Evolutionary conservation across 2,113 vertebrate genomes (phyloP).

Genomic region (Heterotis niloticus): DNA sequence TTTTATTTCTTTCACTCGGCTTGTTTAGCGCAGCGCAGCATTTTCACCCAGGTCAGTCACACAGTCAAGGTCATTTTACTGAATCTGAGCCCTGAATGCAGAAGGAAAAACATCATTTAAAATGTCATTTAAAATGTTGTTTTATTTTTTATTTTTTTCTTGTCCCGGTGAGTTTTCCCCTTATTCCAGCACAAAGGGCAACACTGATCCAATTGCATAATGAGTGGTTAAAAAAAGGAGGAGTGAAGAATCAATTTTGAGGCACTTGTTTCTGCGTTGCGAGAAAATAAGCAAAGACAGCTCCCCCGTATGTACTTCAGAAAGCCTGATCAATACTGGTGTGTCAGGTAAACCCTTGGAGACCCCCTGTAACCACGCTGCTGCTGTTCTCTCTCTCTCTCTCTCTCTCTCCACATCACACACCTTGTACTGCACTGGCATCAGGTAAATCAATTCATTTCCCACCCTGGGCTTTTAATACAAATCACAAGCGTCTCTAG

Average conservation of each 20-base stretch:
- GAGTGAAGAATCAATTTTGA: slow-evolving; percentile 1
- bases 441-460: slow-evolving; percentile 19
- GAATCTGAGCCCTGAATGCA: slow-evolving; percentile 3
- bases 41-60: slow-evolving; percentile 11
- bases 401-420: slow-evolving; percentile 1
- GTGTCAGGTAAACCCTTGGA: slow-evolving; percentile 4
- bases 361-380: background rate
- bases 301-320: background rate
- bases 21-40: slow-evolving; percentile 8
- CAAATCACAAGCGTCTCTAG: background rate
- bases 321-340: background rate
- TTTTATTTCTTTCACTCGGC: background rate
- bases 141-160: no score
- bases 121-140: no score
- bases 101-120: slow-evolving; percentile 1
- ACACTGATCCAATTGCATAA: background rate
- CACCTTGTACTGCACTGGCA: background rate
- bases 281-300: slow-evolving; percentile 5
- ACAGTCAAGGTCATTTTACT: slow-evolving; percentile 7
- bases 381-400: no score
- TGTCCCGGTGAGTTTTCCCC: background rate
- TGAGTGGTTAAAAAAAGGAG: background rate
- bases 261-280: background rate
- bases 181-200: background rate
- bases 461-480: slow-evolving; percentile 5